These are phyloP conservation scores for Lepidurus apus DNA, from an alignment of 1,140 invertebrate species.

Conservation along the genomic window DNA sequence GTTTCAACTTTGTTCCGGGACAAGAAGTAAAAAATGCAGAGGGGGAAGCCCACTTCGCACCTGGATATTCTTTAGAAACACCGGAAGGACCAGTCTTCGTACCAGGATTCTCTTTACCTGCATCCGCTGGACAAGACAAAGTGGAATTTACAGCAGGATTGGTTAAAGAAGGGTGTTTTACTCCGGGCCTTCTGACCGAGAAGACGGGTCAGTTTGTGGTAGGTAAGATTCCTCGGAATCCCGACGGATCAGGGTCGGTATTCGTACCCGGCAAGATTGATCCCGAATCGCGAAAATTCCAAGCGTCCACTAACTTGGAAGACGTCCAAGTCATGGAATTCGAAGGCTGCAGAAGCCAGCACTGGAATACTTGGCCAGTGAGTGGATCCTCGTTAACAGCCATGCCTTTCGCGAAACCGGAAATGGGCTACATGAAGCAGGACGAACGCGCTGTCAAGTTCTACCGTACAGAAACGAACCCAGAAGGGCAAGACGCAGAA, in stretches of 20 bases:
- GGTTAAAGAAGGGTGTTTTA: conserved; percentile 36
- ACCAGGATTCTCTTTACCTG: conserved; percentile 63
- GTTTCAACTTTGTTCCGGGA: conserved; percentile 37
- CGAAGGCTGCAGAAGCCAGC: not conserved
- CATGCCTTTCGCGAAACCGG: conserved; percentile 32
- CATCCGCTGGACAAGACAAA: conserved; percentile 53
- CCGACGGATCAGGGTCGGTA: conserved; percentile 23
- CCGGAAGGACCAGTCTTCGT: conserved; percentile 60
- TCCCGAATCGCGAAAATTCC: conserved; percentile 32
- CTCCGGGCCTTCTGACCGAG: conserved; percentile 58
- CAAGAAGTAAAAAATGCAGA: conserved; percentile 35
- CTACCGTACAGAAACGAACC: conserved; percentile 52
- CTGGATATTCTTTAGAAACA: conserved; percentile 64
- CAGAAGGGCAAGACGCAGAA: conserved; percentile 46
- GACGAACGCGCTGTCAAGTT: conserved; percentile 62
- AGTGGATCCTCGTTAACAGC: conserved; percentile 25
- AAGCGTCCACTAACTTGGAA: conserved; percentile 2
- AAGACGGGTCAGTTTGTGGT: conserved; percentile 46
- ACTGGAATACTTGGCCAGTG: conserved; percentile 1
- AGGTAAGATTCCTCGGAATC: not conserved
- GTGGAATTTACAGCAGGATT: conserved; percentile 34
- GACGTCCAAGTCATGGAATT: conserved; percentile 3
- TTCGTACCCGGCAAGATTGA: conserved; percentile 35
- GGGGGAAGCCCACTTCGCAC: conserved; percentile 54
- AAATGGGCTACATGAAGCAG: conserved; percentile 60